A percentile compares a stretch with the other conserved stretches of the same genome.
Conservation (phyloP, 2,113 vertebrate genomes). For the Chaetodon trifascialis region DNA sequence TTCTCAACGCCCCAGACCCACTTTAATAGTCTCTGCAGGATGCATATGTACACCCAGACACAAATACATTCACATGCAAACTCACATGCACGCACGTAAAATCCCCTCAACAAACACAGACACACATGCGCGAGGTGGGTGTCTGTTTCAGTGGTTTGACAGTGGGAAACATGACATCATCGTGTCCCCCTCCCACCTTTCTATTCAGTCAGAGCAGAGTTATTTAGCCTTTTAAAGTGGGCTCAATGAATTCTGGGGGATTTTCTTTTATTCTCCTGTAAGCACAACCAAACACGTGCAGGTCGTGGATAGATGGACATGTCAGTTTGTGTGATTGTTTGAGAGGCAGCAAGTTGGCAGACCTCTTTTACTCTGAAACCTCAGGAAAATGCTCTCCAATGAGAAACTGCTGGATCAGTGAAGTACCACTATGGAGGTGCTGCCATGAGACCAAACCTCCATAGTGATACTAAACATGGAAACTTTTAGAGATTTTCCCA, state of each 20-base stretch:
- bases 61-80: constrained; percentile 40
- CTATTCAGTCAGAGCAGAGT: constrained; percentile 41
- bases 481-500: constrained; percentile 44
- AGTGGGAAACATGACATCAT: constrained; percentile 69
- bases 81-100: constrained; percentile 5
- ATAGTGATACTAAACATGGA: constrained; percentile 43
- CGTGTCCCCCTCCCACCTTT: constrained; percentile 21
- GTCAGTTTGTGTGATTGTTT: constrained; percentile 22
- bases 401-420: constrained; percentile 36
- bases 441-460: constrained; percentile 26
- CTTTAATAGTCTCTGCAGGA: constrained; percentile 41
- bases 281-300: neutral
- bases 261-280: neutral
- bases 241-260: constrained; percentile 36
- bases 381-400: constrained; percentile 11
- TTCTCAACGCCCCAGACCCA: constrained; percentile 19
- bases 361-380: constrained; percentile 15
- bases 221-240: constrained; percentile 46
- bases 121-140: constrained; percentile 3
- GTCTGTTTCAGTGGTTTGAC: constrained; percentile 45
- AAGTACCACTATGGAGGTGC: constrained; percentile 33
- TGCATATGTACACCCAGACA: constrained; percentile 21
- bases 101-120: constrained; percentile 6
- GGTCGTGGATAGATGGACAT: neutral
- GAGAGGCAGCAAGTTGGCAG: constrained; percentile 10